Conservation (phyloP, 2,113 vertebrate species). For the Cisticola juncidis region DNA sequence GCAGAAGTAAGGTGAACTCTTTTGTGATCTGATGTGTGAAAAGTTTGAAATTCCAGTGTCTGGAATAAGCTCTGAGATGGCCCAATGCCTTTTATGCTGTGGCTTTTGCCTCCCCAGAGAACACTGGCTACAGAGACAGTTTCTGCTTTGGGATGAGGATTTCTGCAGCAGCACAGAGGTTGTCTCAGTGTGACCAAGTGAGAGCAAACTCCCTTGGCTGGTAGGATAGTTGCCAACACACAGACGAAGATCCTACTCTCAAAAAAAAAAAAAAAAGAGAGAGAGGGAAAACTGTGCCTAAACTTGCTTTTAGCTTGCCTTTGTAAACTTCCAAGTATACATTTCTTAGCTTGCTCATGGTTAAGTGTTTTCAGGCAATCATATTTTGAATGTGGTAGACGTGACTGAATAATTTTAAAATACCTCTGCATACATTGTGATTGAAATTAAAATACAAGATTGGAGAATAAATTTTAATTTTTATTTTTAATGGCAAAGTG, state of each 20-base stretch:
- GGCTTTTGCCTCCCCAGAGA: background rate
- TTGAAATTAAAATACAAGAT: background rate
- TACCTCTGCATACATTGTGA: background rate
- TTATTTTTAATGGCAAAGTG: background rate
- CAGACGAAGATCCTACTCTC: background rate
- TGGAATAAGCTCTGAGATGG: background rate
- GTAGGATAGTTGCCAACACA: background rate
- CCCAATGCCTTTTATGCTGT: background rate
- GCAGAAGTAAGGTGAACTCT: background rate
- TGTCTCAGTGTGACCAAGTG: background rate
- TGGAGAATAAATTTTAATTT: background rate
- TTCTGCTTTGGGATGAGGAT: background rate
- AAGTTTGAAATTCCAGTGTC: background rate
- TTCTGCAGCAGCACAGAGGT: background rate
- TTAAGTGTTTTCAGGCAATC: background rate
- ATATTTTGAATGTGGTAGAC: background rate
- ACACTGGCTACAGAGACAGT: background rate
- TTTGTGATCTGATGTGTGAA: background rate
- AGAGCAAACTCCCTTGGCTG: background rate
- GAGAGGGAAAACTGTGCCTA: background rate
- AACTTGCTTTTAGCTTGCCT: background rate
- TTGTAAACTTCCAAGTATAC: background rate
- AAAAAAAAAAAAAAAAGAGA: background rate
- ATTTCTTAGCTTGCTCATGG: background rate
- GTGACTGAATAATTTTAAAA: background rate